Percentiles rank a stretch among this genome's conserved stretches.
Evolutionary conservation across 2,797 vertebrate species (phyloP).

Genomic region (Sebastes paucispinis): DNA sequence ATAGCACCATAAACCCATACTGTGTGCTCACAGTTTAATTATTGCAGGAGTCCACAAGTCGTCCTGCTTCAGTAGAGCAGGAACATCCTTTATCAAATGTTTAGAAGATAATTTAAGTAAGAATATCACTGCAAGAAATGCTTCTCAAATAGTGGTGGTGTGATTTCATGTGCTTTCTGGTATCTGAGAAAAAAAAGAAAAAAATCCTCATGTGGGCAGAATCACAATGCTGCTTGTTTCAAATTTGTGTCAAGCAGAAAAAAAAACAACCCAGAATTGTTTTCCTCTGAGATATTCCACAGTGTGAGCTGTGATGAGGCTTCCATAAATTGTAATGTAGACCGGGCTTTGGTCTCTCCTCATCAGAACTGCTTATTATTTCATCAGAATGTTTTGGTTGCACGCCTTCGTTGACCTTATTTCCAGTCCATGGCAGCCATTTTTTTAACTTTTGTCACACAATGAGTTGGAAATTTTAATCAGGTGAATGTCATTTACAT

Average conservation of each 20-base stretch:
- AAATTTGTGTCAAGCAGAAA: conserved; percentile 35
- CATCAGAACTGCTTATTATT: conserved; percentile 47
- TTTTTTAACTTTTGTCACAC: conserved; percentile 17
- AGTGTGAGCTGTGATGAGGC: conserved; percentile 14
- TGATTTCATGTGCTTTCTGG: conserved; percentile 13
- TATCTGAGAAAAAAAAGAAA: not conserved
- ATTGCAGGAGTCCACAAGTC: not conserved
- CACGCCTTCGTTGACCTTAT: conserved; percentile 25
- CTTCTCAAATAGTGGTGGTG: not conserved
- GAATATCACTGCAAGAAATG: not conserved
- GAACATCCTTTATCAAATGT: not conserved
- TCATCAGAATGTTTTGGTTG: conserved; percentile 31
- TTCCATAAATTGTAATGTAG: conserved; percentile 25
- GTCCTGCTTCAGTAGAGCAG: not conserved
- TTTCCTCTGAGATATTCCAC: conserved; percentile 19
- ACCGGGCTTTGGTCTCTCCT: conserved; percentile 24
- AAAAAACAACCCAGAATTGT: not conserved
- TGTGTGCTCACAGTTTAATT: conserved; percentile 1
- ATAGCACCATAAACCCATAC: not conserved
- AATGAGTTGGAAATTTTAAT: not conserved
- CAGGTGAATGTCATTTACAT: not conserved
- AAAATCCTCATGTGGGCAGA: conserved; percentile 19
- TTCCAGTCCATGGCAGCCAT: not conserved
- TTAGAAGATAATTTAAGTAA: conserved; percentile 3
- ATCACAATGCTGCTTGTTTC: conserved; percentile 21